A percentile compares a stretch with the other conserved stretches of the same genome.
Conservation (phyloP, 2,888 invertebrate species). For the Rosalia funebris region DNA sequence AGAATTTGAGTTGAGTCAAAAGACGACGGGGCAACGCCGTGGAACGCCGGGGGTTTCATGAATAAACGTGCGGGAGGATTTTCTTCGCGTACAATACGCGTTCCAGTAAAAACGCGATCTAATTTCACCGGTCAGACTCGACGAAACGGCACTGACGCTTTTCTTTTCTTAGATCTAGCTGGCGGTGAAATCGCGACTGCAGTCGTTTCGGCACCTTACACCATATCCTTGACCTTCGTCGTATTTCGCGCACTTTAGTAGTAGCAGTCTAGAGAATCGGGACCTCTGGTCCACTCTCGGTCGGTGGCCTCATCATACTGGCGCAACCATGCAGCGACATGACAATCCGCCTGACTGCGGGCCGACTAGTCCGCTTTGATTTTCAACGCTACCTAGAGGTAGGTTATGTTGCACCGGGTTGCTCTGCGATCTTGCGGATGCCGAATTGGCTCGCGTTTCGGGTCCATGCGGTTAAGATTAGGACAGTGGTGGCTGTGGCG, state of each 20-base stretch:
- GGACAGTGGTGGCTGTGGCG: no score
- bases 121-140: no score
- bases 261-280: conserved; percentile 8
- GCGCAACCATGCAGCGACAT: conserved; percentile 1
- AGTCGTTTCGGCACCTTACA: conserved; percentile 9
- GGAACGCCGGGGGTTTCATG: neutral
- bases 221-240: conserved; percentile 37
- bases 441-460: no score
- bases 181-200: neutral
- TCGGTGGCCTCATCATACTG: conserved; percentile 47
- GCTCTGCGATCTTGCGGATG: no score
- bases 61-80: no score
- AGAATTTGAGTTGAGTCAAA: neutral
- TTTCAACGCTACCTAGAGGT: neutral
- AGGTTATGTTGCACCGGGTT: neutral
- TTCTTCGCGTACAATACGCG: neutral
- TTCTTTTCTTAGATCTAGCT: neutral
- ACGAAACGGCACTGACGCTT: neutral
- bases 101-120: no score
- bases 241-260: conserved; percentile 30
- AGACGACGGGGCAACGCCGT: neutral
- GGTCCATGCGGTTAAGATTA: no score
- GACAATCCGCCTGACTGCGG: conserved; percentile 2
- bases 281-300: conserved; percentile 33
- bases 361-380: conserved; percentile 5